Evolutionary conservation across 2,797 vertebrate genomes (phyloP).

Genomic region (Cichlasoma orientale): DNA sequence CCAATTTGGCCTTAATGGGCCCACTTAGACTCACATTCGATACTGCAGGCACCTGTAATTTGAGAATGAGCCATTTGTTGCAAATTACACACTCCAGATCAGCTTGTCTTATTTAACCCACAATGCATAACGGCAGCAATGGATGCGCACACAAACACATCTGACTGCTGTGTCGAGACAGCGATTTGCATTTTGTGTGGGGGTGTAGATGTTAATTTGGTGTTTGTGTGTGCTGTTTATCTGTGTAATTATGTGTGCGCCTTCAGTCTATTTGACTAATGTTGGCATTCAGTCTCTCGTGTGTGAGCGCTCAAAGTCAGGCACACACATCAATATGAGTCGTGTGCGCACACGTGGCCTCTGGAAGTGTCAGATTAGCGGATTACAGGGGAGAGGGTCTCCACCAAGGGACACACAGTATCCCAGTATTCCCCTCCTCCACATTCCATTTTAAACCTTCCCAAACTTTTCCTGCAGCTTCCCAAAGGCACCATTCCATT

Average conservation of each 20-base stretch:
- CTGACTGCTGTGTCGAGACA: background rate
- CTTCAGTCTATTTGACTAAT: slow-evolving; percentile 60
- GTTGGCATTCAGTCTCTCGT: slow-evolving; percentile 42
- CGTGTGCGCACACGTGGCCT: slow-evolving; percentile 51
- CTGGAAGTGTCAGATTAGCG: slow-evolving; percentile 75
- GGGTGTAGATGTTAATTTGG: slow-evolving; percentile 45
- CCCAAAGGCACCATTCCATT: background rate
- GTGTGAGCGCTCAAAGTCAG: slow-evolving; percentile 28
- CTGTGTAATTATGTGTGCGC: slow-evolving; percentile 52
- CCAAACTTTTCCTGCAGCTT: background rate
- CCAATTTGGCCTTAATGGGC: slow-evolving; percentile 67
- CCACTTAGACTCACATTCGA: slow-evolving; percentile 61
- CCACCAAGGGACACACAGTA: slow-evolving; percentile 31
- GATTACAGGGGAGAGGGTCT: slow-evolving; percentile 54
- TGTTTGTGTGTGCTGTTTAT: slow-evolving; percentile 57
- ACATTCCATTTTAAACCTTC: slow-evolving; percentile 2
- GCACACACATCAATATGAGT: slow-evolving; percentile 37
- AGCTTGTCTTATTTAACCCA: slow-evolving; percentile 44
- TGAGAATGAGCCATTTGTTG: slow-evolving; percentile 59
- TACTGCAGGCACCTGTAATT: slow-evolving; percentile 67
- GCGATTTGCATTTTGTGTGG: slow-evolving; percentile 16
- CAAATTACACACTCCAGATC: slow-evolving; percentile 60
- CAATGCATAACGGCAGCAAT: slow-evolving; percentile 18
- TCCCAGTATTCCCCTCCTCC: background rate
- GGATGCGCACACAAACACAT: background rate